Evolutionary conservation across 2,113 vertebrate species (phyloP), one percentile per base, ranked within the genome.

Genomic region (Alligator mississippiensis): DNA sequence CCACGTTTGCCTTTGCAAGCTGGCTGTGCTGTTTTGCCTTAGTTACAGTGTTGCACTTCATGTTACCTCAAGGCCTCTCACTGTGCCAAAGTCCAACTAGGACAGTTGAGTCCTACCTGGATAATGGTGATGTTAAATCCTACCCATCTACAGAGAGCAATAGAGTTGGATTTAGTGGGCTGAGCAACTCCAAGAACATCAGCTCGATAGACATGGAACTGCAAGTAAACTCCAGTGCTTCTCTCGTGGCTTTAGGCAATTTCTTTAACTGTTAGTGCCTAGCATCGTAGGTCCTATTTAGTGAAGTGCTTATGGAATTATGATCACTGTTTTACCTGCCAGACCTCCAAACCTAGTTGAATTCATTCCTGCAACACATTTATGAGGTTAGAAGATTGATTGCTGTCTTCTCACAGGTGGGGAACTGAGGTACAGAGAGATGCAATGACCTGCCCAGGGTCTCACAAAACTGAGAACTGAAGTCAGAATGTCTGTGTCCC

Each of bases 31-130:
- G 68, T 24, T 1, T 2, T 2, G 6, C 30, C 28, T 75, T 19
- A 21, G 47, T 25, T 47, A 5, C 1, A 34, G n/a, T 0, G 2
- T 58, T 62, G 34, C 18, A 27, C 68, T 83, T 62, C 82, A 27
- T 3, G 2, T 30, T 88, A 85, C 17, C 38, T 88, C 0, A 0
- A 64, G 47, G 3, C 34, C 89, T 88, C 76, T 80, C 18, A 18
- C 8, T 61, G 38, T 61, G 54, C 5, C 0, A 1, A 13, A 88
- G 12, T 12, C 1, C 0, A 0, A 25, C 70, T 54, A 3, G 12
- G 84, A 63, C 62, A 85, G 27, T 2, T 59, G 80, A 76, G 47
- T 63, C 11, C 30, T 80, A 15, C 21, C 54, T 61, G 60, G 54
- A 12, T 2, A 3, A 11, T 88, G 54, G 17, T 58, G 57, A 9